These are phyloP conservation scores for Dicranocentrus wangi DNA, from an alignment of 2,888 invertebrate genomes.

Conservation along the genomic window DNA sequence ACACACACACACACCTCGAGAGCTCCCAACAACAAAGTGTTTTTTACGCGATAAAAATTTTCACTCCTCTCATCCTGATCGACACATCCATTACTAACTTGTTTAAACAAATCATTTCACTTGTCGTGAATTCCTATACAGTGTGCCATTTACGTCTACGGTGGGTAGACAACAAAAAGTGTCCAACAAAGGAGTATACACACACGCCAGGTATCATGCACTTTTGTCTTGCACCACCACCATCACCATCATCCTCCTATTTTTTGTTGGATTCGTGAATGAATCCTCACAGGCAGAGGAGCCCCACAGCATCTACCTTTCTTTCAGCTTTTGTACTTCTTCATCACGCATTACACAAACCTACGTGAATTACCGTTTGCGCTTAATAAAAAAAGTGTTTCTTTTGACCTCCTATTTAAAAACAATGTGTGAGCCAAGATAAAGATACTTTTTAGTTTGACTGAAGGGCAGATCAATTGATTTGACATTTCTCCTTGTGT, in stretches of 20 bases:
- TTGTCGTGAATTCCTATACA: constrained; percentile 25
- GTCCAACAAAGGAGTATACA: background rate
- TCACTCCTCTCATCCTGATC: constrained; percentile 26
- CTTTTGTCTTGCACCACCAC: no score
- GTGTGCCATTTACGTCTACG: constrained; percentile 10
- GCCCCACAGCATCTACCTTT: no score
- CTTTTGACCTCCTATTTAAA: background rate
- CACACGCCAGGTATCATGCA: constrained; percentile 14
- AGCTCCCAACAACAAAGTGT: background rate
- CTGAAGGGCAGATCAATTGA: constrained; percentile 50
- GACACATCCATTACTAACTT: constrained; percentile 50
- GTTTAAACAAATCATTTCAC: constrained; percentile 47
- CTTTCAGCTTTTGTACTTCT: no score
- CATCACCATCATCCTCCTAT: no score
- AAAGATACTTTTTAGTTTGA: constrained; percentile 18
- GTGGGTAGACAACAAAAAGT: background rate
- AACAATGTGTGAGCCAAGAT: no score
- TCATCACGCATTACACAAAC: no score
- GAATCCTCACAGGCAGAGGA: no score
- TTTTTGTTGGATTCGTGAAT: background rate
- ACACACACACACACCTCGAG: background rate
- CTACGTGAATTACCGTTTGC: no score
- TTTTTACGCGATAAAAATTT: constrained; percentile 1
- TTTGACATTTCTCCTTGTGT: constrained; percentile 42
- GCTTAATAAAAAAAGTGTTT: background rate